Percentiles rank a stretch among this genome's conserved stretches.
These are phyloP conservation scores for Rhinolophus ferrumequinum DNA, from an alignment of 2,113 vertebrate genomes.

Conservation along the genomic window DNA sequence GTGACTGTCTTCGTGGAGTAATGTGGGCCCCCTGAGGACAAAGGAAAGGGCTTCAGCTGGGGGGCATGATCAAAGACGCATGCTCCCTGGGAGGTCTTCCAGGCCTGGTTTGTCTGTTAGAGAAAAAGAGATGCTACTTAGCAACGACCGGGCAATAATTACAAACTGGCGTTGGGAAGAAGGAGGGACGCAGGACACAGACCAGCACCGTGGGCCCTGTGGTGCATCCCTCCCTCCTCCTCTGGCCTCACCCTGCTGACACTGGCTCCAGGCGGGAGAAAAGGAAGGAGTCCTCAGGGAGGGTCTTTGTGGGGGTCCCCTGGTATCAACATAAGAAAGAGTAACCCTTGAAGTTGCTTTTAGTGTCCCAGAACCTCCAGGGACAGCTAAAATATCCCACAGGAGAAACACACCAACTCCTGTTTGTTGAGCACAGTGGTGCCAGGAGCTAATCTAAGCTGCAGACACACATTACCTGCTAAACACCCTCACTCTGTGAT, in stretches of 20 bases:
- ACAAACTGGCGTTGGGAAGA: not conserved
- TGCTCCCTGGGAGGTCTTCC: not conserved
- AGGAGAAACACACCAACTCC: not conserved
- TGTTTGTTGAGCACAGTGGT: not conserved
- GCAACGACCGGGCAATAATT: not conserved
- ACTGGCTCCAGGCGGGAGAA: not conserved
- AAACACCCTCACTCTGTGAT: not conserved
- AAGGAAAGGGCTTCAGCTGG: conserved; percentile 3
- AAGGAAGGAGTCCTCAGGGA: not conserved
- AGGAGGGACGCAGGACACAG: not conserved
- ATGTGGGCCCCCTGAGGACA: not conserved
- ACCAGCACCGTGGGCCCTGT: not conserved
- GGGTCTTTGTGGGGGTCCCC: not conserved
- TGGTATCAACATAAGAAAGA: not conserved
- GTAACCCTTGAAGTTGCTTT: not conserved
- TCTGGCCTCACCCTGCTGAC: not conserved
- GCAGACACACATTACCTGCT: not conserved
- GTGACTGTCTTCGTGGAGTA: not conserved
- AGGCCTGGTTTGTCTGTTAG: not conserved
- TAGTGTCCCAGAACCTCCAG: not conserved
- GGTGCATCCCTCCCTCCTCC: no score
- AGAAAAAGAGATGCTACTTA: not conserved
- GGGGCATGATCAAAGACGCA: not conserved
- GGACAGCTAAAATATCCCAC: not conserved
- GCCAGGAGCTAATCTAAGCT: not conserved